Evolutionary conservation across 2,113 vertebrate genomes (phyloP).

Genomic region (Alexandromys fortis): DNA sequence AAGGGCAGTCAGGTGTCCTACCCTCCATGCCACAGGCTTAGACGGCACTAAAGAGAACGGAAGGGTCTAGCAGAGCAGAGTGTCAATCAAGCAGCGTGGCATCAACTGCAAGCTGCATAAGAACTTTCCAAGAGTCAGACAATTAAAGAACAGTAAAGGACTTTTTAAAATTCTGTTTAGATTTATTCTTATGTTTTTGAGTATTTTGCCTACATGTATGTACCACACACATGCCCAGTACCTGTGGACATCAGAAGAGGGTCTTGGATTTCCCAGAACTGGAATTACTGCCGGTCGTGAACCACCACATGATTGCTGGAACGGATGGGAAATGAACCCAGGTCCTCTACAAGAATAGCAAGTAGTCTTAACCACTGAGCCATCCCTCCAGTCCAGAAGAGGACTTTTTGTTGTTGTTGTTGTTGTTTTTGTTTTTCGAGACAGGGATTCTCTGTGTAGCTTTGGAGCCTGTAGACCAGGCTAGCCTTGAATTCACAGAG

Average conservation of each 20-base stretch:
- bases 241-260: not conserved
- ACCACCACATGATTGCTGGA: not conserved
- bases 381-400: not conserved
- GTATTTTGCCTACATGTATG: not conserved
- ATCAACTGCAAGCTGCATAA: not conserved
- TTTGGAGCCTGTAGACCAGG: too few relatives aligned
- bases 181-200: not conserved
- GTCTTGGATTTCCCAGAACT: not conserved
- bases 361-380: not conserved
- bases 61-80: not conserved
- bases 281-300: not conserved
- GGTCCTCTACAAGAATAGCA: not conserved
- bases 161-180: not conserved
- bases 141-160: not conserved
- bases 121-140: not conserved
- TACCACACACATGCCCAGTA: not conserved
- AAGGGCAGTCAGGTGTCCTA: not conserved
- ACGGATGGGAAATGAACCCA: not conserved
- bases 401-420: not conserved
- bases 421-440: too few relatives aligned
- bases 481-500: too few relatives aligned
- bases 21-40: too few relatives aligned
- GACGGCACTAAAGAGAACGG: not conserved
- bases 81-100: not conserved
- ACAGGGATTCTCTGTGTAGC: too few relatives aligned